phyloP scores from a whole-genome alignment of 2,113 vertebrate species.

The Jaculus jaculus region DNA sequence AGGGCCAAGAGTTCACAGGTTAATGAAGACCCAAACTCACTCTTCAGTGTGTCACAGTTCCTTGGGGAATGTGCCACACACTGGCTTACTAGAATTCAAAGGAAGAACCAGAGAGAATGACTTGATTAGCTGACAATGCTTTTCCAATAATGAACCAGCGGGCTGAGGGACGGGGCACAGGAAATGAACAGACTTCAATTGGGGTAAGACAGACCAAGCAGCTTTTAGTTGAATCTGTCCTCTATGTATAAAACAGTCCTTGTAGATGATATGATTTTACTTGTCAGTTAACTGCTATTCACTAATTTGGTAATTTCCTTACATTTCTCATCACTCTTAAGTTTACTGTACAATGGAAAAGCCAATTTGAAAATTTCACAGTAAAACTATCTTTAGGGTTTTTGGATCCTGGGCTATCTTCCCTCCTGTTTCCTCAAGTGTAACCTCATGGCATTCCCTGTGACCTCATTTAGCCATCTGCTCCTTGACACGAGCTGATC shows the following conservation, averaged over 20 bases:
- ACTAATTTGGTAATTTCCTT: constrained; percentile 65
- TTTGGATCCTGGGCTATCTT: constrained; percentile 30
- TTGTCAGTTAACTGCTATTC: constrained; percentile 53
- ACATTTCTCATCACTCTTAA: constrained; percentile 55
- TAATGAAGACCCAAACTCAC: constrained; percentile 75
- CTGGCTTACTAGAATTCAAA: constrained; percentile 47
- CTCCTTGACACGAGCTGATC: constrained; percentile 32
- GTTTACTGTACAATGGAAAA: constrained; percentile 58
- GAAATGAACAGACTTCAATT: constrained; percentile 72
- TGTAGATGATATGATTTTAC: constrained; percentile 56
- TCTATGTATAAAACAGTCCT: constrained; percentile 57
- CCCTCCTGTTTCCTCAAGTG: constrained; percentile 53
- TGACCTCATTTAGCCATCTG: constrained; percentile 70
- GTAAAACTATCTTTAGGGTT: constrained; percentile 44
- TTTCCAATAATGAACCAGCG: constrained; percentile 49
- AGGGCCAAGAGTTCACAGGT: constrained; percentile 71
- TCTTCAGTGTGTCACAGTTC: constrained; percentile 61
- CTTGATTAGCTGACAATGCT: constrained; percentile 48
- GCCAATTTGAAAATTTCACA: constrained; percentile 46
- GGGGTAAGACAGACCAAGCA: constrained; percentile 47
- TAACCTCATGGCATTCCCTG: constrained; percentile 34
- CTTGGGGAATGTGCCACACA: background rate
- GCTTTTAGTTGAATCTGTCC: background rate
- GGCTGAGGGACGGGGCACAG: constrained; percentile 25
- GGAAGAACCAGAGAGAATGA: constrained; percentile 58